Conservation (phyloP, 2,113 vertebrate genomes). For the Panthera uncia region DNA sequence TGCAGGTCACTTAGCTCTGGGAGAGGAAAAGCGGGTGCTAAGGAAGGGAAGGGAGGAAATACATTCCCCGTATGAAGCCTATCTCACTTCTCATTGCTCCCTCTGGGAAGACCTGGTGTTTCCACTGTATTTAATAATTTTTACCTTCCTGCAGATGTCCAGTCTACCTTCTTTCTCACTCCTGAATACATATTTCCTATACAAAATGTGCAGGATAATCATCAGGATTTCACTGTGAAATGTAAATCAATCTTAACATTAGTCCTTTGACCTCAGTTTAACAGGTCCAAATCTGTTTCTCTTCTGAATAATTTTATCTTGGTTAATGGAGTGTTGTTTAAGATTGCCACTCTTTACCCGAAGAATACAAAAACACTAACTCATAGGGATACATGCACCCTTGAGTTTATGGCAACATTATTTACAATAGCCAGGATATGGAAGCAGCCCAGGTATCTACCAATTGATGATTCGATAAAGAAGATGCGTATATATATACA, state of each 20-base stretch:
- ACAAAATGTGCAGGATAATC: background rate
- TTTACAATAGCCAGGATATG: too few species aligned
- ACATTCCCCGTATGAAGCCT: background rate
- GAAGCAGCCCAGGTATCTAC: too few species aligned
- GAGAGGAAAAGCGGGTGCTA: background rate
- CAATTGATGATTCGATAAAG: too few species aligned
- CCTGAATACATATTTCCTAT: background rate
- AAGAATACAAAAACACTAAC: too few species aligned
- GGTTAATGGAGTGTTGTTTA: background rate
- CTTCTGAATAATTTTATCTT: background rate
- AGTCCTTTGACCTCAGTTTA: background rate
- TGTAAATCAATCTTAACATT: background rate
- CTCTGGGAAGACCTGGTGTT: background rate
- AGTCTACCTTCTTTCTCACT: background rate
- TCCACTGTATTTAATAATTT: background rate
- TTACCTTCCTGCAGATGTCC: background rate
- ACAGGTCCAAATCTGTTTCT: background rate
- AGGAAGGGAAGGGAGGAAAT: background rate
- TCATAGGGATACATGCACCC: too few species aligned
- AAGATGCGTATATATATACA: too few species aligned
- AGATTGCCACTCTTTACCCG: background rate
- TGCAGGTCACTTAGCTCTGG: background rate
- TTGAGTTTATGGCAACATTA: too few species aligned
- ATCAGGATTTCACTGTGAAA: background rate
- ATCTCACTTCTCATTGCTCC: background rate